phyloP scores from a whole-genome alignment of 2,888 invertebrate species.

The Ophioninae sp. region DNA sequence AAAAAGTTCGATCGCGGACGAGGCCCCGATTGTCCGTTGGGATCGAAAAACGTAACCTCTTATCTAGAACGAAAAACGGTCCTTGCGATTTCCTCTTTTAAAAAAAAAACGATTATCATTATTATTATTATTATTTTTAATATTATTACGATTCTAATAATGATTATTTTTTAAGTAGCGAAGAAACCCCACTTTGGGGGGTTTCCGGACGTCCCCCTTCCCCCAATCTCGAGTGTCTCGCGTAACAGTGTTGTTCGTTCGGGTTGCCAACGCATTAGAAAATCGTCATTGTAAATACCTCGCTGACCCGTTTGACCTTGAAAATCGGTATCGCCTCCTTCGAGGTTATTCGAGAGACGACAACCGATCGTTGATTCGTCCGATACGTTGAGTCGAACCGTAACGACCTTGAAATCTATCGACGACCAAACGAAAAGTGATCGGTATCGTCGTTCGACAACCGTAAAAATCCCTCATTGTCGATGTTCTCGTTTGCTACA shows the following conservation, averaged over 20 bases:
- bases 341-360: background rate
- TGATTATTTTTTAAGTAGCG: conserved; percentile 70
- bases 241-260: background rate
- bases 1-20: too few species aligned
- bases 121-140: conserved; percentile 64
- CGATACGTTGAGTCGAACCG: too few species aligned
- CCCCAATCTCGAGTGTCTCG: conserved; percentile 40
- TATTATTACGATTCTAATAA: conserved; percentile 64
- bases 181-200: conserved; percentile 65
- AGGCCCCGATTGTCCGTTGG: too few species aligned
- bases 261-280: too few species aligned
- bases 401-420: too few species aligned
- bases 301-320: conserved; percentile 53
- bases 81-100: conserved; percentile 67
- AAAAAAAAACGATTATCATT: background rate
- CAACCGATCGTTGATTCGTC: too few species aligned
- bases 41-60: too few species aligned
- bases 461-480: too few species aligned
- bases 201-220: conserved; percentile 21
- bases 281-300: conserved; percentile 58
- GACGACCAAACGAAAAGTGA: too few species aligned
- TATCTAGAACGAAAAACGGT: conserved; percentile 74
- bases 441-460: too few species aligned
- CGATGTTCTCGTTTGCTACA: too few species aligned
- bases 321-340: conserved; percentile 15